Percentiles rank a stretch among this genome's conserved stretches.
Evolutionary conservation across 2,797 vertebrate species (phyloP).

Genomic region (Orientallactaga sibirica): DNA sequence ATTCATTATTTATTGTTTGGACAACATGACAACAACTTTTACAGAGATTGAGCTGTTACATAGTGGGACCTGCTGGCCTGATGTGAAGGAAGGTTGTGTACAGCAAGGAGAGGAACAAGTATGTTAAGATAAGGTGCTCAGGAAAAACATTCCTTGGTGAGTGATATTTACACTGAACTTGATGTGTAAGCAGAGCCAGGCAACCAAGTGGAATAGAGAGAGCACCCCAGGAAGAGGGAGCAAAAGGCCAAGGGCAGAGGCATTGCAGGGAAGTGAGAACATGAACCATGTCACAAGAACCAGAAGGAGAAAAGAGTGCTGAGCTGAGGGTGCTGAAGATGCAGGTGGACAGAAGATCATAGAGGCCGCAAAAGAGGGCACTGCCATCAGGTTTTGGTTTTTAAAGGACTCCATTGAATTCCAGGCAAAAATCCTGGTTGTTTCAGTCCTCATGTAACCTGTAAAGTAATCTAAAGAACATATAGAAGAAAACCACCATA

Average conservation of each 20-base stretch:
- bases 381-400: constrained; percentile 23
- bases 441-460: not conserved
- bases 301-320: not conserved
- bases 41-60: constrained; percentile 10
- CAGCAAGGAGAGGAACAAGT: not conserved
- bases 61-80: not conserved
- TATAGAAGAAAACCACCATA: constrained; percentile 1
- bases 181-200: not conserved
- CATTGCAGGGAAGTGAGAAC: not conserved
- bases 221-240: not conserved
- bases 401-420: not conserved
- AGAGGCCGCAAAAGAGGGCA: not conserved
- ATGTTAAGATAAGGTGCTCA: not conserved
- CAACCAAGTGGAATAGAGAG: not conserved
- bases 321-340: not conserved
- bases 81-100: not conserved
- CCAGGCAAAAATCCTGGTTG: constrained; percentile 1
- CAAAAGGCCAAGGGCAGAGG: not conserved
- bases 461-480: constrained; percentile 34
- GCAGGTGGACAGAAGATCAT: not conserved
- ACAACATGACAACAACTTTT: not conserved
- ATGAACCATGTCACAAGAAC: not conserved
- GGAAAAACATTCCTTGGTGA: not conserved
- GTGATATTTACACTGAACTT: not conserved
- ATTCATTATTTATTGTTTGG: constrained; percentile 1